phyloP scores from a whole-genome alignment of 2,888 invertebrate species.

The Ophonus ardosiacus region DNA sequence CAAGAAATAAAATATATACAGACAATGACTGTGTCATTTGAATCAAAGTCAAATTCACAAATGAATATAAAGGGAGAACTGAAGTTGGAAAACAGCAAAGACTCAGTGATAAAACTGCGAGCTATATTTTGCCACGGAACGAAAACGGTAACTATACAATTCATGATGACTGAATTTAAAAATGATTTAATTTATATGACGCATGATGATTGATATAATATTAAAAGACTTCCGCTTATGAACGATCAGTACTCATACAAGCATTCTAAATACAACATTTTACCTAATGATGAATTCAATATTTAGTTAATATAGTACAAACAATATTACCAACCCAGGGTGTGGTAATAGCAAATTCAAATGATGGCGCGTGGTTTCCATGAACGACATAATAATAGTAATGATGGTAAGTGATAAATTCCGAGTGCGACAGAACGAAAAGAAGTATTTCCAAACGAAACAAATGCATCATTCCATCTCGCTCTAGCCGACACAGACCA shows the following conservation, averaged over 20 bases:
- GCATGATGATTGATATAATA: conserved; percentile 51
- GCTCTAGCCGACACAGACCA: conserved; percentile 40
- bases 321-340: conserved; percentile 35
- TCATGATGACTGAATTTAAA: conserved; percentile 49
- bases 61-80: conserved; percentile 8
- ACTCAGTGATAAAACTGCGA: conserved; percentile 7
- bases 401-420: conserved; percentile 25
- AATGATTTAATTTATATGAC: conserved; percentile 41
- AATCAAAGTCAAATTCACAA: conserved; percentile 45
- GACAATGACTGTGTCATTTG: conserved; percentile 54
- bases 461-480: conserved; percentile 47
- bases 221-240: conserved; percentile 56
- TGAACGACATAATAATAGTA: conserved; percentile 29
- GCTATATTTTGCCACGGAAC: conserved; percentile 21
- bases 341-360: conserved; percentile 35
- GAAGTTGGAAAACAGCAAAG: conserved; percentile 13
- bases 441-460: conserved; percentile 33
- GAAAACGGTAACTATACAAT: conserved; percentile 50
- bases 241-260: conserved; percentile 60
- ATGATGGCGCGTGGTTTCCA: conserved; percentile 16
- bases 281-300: conserved; percentile 55
- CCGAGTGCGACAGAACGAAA: conserved; percentile 31
- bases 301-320: conserved; percentile 59
- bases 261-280: conserved; percentile 63
- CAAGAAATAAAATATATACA: conserved; percentile 62